Conservation (phyloP, 2,888 invertebrate genomes). For the Caenorhabditis drosophilae region DNA sequence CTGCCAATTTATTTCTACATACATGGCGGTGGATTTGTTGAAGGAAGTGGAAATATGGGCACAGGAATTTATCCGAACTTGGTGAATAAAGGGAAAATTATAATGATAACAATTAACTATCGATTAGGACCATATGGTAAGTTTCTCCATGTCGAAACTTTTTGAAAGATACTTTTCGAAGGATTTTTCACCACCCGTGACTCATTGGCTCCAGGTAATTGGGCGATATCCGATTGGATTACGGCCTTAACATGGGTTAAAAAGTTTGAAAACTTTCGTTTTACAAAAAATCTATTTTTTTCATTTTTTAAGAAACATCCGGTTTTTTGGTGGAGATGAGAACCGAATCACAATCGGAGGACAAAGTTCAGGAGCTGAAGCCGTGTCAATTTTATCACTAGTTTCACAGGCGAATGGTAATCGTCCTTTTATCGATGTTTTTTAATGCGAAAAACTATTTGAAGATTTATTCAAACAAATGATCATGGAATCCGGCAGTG, state of each 20-base stretch:
- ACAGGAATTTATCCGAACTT: conserved; percentile 38
- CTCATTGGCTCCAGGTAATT: conserved; percentile 38
- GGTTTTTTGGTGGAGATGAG: conserved; percentile 42
- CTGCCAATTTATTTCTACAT: conserved; percentile 43
- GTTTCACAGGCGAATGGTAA: conserved; percentile 33
- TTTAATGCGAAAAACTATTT: too few relatives aligned
- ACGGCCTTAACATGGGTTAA: conserved; percentile 44
- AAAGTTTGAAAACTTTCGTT: conserved; percentile 3
- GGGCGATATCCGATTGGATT: conserved; percentile 41
- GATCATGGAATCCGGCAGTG: conserved; percentile 42
- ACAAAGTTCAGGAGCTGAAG: conserved; percentile 46
- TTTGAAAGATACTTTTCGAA: too few relatives aligned
- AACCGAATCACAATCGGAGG: conserved; percentile 40
- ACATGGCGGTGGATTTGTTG: conserved; percentile 44
- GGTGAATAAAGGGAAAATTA: conserved; percentile 33
- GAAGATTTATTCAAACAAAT: conserved; percentile 33
- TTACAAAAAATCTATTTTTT: neutral
- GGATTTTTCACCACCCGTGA: conserved; percentile 45
- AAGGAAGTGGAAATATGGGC: conserved; percentile 36
- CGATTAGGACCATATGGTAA: conserved; percentile 47
- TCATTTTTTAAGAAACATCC: conserved; percentile 25
- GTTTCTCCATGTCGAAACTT: too few relatives aligned
- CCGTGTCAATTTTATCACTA: conserved; percentile 37
- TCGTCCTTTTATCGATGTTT: too few relatives aligned
- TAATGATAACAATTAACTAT: conserved; percentile 43